Evolutionary conservation across 64 coral and sea anemone species (phyloP), one percentile per base, ranked within the genome.

Genomic region (Montipora efflorescens): DNA sequence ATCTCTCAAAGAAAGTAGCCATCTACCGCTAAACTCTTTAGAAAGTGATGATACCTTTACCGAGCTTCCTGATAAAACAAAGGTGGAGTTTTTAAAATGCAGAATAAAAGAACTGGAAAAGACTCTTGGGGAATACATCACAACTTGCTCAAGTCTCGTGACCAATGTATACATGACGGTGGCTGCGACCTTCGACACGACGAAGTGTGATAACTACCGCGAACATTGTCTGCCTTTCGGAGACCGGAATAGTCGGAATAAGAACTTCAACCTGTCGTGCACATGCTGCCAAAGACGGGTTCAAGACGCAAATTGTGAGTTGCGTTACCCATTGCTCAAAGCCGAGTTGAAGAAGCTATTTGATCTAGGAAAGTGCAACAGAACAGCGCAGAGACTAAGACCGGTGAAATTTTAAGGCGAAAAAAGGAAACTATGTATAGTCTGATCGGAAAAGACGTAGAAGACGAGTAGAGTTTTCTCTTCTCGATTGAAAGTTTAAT

Each of bases 271-370:
- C 47, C 58, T 88, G 19, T 88, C 83, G 18, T 93, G 92, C 8
- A 93, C 88, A 19, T 93, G 92, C 62, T 93, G 92, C 8, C 47
- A 76, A 52, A 28, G 84, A 14, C 77, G 92, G 78, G 92, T 93
- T 21, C 92, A 93, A 44, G 36, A 88, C 9, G 76, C 84, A 0
- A 46, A 88, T 48, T 93, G 92, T 12, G 36, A 80, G n/a, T 1
- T 93, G 5, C 44, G 88, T 15, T 93, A 93, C 16, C 46, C 44
- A 36, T 61, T 7, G 28, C 79, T 93, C 16, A 71, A 84, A 75
- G 76, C 66, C 22, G 5, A 79, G 19, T 44, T 93, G 62, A 93
- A 93, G 44, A 93, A 88, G 48, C 76, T 93, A 10, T 93, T 93
- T 88, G 92, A 93, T 79, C 59, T 93, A 8, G 84, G 80, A 59